Evolutionary conservation across 1,140 invertebrate species (phyloP), one percentile per base, ranked within the genome.

Genomic region (Trachelipus rathkii): DNA sequence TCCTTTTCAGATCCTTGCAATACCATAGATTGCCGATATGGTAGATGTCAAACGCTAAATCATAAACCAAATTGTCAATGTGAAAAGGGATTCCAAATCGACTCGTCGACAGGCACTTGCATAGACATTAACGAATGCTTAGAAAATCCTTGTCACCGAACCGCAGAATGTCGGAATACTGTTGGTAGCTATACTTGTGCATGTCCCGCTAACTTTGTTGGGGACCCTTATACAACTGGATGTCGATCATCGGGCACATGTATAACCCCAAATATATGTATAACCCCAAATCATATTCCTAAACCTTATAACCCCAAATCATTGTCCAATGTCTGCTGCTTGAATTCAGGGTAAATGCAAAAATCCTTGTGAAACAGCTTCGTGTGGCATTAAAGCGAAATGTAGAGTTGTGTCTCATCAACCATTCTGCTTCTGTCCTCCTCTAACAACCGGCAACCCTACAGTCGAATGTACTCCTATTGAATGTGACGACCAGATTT

Each of bases 231-330:
- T 15, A 86, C 86, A 11, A 87, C 86, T 2, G 92, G 92, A 6
- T 96, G 93, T 83, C 87, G 88, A 77, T 89, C 89, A 82, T 90
- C 93, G 0, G 93, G 92, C 46, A 91, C 94, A 83, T 96, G 94
- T 82, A 89, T 91, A 73, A 88, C 89, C 0, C 91, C 95, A 83
- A 86, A 87, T 0, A n/a, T n/a, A n/a, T n/a, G n/a, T n/a, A n/a
- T n/a, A n/a, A n/a, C n/a, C n/a, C n/a, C n/a, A n/a, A n/a, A n/a
- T n/a, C n/a, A n/a, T n/a, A n/a, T n/a, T n/a, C n/a, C n/a, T n/a
- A n/a, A n/a, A n/a, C n/a, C n/a, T n/a, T 82, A 89, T 91, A 73
- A 88, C 89, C 0, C 91, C 95, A 83, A 86, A 87, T 0, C 92
- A 95, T 80, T 95, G 94, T 83, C 91, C 93, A 0, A 86, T 88